Percentiles rank a stretch among this genome's conserved stretches.
phyloP scores from a whole-genome alignment of 2,113 vertebrate genomes.

The Pelusios castaneus region DNA sequence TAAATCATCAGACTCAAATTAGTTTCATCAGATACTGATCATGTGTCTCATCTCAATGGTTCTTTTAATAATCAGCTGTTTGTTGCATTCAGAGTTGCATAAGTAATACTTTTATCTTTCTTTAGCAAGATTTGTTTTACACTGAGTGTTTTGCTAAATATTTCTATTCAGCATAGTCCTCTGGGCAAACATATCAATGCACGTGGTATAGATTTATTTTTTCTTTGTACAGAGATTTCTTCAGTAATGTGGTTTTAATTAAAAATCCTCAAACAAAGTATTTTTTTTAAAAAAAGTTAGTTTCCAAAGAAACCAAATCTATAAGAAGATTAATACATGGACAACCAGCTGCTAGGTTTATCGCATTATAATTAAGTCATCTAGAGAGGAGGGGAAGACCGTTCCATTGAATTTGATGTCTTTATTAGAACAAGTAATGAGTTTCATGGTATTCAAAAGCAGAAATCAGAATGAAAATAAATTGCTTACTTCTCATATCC shows the following conservation, averaged over 20 bases:
- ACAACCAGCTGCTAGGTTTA: neutral
- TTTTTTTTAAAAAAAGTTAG: neutral
- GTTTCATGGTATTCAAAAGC: neutral
- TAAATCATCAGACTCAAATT: neutral
- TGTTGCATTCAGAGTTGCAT: neutral
- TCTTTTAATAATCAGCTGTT: neutral
- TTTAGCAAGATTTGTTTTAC: conserved; percentile 23
- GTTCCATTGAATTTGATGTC: neutral
- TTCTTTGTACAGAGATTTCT: neutral
- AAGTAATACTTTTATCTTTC: conserved; percentile 26
- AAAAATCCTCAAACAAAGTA: neutral
- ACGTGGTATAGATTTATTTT: neutral
- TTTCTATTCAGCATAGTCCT: neutral
- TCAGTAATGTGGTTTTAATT: neutral
- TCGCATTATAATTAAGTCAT: neutral
- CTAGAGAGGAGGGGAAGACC: neutral
- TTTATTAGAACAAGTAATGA: neutral
- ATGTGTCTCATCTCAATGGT: neutral
- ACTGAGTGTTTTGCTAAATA: neutral
- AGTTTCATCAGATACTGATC: neutral
- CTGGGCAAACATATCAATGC: neutral
- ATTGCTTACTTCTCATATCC: neutral
- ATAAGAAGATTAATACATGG: neutral
- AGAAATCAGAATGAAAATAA: neutral
- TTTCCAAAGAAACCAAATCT: neutral